Evolutionary conservation across 2,113 vertebrate genomes (phyloP).

Genomic region (Rana temporaria): DNA sequence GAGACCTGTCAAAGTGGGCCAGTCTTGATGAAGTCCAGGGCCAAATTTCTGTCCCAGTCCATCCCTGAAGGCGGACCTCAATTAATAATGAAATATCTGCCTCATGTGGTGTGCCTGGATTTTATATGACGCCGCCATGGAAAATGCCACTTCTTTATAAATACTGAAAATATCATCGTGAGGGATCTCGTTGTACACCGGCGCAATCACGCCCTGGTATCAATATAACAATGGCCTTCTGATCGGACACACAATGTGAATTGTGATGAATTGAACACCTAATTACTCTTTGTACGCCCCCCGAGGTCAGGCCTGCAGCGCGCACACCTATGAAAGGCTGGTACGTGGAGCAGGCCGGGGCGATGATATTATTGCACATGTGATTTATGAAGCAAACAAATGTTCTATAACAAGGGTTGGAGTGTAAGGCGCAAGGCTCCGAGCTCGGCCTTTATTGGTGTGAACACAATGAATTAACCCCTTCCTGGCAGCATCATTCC

Average conservation of each 20-base stretch:
- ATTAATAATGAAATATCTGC: too few relatives aligned
- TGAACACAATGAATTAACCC: slow-evolving; percentile 7
- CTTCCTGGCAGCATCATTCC: neutral
- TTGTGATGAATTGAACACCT: slow-evolving; percentile 24
- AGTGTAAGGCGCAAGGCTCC: neutral
- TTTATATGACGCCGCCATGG: too few relatives aligned
- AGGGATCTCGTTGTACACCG: too few relatives aligned
- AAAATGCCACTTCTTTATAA: too few relatives aligned
- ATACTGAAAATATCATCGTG: too few relatives aligned
- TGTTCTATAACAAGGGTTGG: slow-evolving; percentile 8
- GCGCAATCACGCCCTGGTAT: too few relatives aligned
- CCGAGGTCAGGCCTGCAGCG: neutral
- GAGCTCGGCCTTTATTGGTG: neutral
- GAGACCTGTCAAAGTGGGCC: too few relatives aligned
- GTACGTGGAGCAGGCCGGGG: neutral
- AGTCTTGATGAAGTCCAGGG: too few relatives aligned
- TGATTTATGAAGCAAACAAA: slow-evolving; percentile 39
- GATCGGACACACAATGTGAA: neutral
- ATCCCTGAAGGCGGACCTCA: too few relatives aligned
- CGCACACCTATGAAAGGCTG: slow-evolving; percentile 22
- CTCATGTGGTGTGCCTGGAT: too few relatives aligned
- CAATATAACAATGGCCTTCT: neutral
- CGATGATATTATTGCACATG: slow-evolving; percentile 21
- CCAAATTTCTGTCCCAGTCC: too few relatives aligned
- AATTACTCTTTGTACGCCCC: slow-evolving; percentile 25